These are phyloP conservation scores for Microtus californicus DNA, from an alignment of 2,797 vertebrate genomes.

Conservation along the genomic window DNA sequence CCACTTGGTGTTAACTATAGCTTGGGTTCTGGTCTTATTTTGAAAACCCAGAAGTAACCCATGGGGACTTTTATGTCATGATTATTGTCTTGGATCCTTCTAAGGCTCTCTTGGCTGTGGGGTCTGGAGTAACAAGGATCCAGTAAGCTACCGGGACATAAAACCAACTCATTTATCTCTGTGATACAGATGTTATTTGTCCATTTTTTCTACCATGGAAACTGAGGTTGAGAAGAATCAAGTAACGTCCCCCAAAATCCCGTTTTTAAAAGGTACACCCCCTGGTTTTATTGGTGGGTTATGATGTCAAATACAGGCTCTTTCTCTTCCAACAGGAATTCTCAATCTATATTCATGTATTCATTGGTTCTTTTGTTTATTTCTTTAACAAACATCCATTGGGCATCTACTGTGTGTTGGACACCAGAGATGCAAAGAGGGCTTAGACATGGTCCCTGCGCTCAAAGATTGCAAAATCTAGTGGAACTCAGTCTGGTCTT, in stretches of 20 bases:
- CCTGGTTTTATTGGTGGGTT: neutral
- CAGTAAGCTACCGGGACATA: neutral
- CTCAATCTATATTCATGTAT: neutral
- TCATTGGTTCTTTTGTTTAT: neutral
- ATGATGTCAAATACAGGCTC: neutral
- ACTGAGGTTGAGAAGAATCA: neutral
- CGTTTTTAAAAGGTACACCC: neutral
- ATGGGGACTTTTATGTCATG: neutral
- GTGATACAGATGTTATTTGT: neutral
- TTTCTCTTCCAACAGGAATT: neutral
- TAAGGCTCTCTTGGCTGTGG: neutral
- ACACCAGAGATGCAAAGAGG: neutral
- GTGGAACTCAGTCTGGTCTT: slow-evolving; percentile 62
- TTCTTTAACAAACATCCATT: neutral
- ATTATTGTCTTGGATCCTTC: neutral
- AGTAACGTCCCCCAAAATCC: neutral
- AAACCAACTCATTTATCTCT: neutral
- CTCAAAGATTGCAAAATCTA: slow-evolving; percentile 54
- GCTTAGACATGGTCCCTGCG: slow-evolving; percentile 37
- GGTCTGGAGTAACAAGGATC: neutral
- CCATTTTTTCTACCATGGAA: neutral
- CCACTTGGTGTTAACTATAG: slow-evolving; percentile 33
- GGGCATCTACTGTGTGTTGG: neutral
- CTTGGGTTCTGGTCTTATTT: slow-evolving; percentile 19
- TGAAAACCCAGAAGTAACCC: neutral